Evolutionary conservation across 2,797 vertebrate species (phyloP).

Genomic region (Xenentodon cancila): DNA sequence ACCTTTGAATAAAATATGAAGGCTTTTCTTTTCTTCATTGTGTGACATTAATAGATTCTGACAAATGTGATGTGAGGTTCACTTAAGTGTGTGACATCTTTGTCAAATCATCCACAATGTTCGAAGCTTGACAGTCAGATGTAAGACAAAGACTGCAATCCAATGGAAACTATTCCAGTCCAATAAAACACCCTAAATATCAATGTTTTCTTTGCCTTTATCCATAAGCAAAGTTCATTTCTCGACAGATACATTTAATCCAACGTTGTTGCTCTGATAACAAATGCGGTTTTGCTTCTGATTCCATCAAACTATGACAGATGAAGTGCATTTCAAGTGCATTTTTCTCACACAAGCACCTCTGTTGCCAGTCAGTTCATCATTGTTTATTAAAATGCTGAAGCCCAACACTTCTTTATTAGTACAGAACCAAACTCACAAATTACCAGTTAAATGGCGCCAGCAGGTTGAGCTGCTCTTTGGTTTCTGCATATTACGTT

Average conservation of each 20-base stretch:
- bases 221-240: no score
- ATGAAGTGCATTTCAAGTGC: background rate
- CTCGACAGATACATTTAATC: no score
- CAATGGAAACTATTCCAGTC: no score
- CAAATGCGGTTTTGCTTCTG: background rate
- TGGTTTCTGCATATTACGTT: background rate
- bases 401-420: no score
- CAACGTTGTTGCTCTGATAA: background rate
- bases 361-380: background rate
- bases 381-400: background rate
- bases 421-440: background rate
- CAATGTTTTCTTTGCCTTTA: no score
- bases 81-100: constrained; percentile 5
- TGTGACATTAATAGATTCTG: constrained; percentile 2
- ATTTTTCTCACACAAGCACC: background rate
- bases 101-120: background rate
- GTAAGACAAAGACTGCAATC: no score
- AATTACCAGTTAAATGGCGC: constrained; percentile 1
- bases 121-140: background rate
- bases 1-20: constrained; percentile 32
- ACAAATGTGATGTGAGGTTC: constrained; percentile 2
- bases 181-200: background rate
- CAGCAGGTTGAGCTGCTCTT: constrained; percentile 1
- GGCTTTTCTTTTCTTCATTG: background rate
- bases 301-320: background rate